Percentiles rank a stretch among this genome's conserved stretches.
Conservation (phyloP, 2,797 vertebrate genomes). For the Rallus crepitans region DNA sequence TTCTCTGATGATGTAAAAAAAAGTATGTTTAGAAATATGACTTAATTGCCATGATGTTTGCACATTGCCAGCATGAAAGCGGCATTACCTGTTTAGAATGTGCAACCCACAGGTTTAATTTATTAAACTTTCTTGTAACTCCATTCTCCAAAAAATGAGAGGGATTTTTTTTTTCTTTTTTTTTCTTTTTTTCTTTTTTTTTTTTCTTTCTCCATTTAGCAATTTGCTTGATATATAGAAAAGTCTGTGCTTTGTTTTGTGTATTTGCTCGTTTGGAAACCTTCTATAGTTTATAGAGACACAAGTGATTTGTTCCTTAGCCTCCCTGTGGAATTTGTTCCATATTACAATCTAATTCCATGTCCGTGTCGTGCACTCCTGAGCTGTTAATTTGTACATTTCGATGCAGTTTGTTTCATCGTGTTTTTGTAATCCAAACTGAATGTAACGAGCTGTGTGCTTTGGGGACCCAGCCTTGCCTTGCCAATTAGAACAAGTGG, state of each 20-base stretch:
- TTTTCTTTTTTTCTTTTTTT: background rate
- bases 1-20: conserved; percentile 35
- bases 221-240: conserved; percentile 76
- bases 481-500: conserved; percentile 86
- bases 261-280: conserved; percentile 77
- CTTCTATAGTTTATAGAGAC: conserved; percentile 74
- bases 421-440: conserved; percentile 84
- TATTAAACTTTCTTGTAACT: conserved; percentile 55
- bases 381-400: conserved; percentile 84
- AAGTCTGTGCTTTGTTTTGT: conserved; percentile 62
- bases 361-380: conserved; percentile 72
- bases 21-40: conserved; percentile 50
- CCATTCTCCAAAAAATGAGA: conserved; percentile 27
- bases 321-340: conserved; percentile 77
- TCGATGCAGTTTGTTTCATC: conserved; percentile 83
- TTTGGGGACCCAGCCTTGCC: conserved; percentile 81
- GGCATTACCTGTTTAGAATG: conserved; percentile 36
- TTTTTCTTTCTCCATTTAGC: conserved; percentile 44
- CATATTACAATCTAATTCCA: conserved; percentile 80
- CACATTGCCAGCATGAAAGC: conserved; percentile 46
- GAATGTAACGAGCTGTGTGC: conserved; percentile 83
- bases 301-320: conserved; percentile 76
- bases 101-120: conserved; percentile 49
- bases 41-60: conserved; percentile 72
- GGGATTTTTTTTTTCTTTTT: conserved; percentile 6